Base-by-base conservation (phyloP, 2,888 invertebrate genomes). In the Ophion ellenae region DNA sequence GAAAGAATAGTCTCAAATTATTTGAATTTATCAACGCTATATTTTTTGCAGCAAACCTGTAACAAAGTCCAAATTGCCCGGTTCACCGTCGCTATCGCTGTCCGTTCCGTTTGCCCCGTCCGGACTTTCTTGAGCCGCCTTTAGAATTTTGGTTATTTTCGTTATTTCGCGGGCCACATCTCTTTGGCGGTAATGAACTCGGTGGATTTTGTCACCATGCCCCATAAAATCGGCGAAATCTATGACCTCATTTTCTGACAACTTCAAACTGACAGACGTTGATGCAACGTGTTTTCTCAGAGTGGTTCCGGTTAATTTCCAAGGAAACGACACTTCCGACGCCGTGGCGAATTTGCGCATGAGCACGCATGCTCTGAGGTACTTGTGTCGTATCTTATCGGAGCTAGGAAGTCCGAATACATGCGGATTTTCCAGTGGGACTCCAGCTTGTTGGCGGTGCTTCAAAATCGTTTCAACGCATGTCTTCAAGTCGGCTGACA, bases 71-170 rank as follows among this genome's bases (percentile, higher is more conserved):
- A 53, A 14, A 47, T 24, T 40, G 28, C 28, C 32, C 24, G 32
- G 11, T 32, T 71, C 40, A 53, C 14, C 53, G 53, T 70, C 61
- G 64, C 45, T 40, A 4, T 71, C 66, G 14, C 20, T 11, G 7
- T 53, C 64, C 7, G 10, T 24, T 0, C 28, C 70, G 1, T 32
- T 28, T 9, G 70, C 53, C 4, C 40, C 36, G 20, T 73, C 20
- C 1, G 36, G n/a, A 53, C 10, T 63, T 67, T 74, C 47, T 78
- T 85, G 87, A 4, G 81, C 89, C 74, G 9, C 84, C 85, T 90
- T 87, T 24, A 89, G 79, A n/a, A 90, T 71, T 78, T 78, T 86
- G 0, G 88, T 89, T 63, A 91, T 87, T 14, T 84, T 66, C n/a
- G 88, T 36, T 32, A 90, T 90, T 32, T 90, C 89, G 24, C 87